Base-by-base conservation (phyloP, 2,797 vertebrate genomes). In the Manis pentadactyla region DNA sequence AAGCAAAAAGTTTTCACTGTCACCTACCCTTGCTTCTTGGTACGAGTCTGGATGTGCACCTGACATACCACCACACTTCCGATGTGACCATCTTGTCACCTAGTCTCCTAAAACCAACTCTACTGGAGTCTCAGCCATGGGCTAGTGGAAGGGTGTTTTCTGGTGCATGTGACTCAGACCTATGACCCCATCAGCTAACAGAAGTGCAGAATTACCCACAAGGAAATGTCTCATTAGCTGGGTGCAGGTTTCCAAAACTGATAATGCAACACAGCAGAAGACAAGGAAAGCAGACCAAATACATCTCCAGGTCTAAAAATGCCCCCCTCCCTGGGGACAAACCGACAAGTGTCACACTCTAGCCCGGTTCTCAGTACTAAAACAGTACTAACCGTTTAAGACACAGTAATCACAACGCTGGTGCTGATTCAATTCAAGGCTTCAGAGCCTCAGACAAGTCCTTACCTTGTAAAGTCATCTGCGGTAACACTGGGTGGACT, bases 401-500 rank as follows among this genome's bases (percentile, higher is more conserved):
- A 53, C 85, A 86, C 7, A 63, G 4, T 14, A 87, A 93, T 13
- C 37, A 34, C 13, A 68, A 78, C 63, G 63, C 51, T 68, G 14
- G 37, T 61, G 64, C 51, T 87, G 63, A 93, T 27, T 39, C 73
- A 92, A 46, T 63, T 82, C 73, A 74, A 91, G 59, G 55, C 25
- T 90, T 21, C 61, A 39, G 74, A 89, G 39, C 25, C 64, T 74
- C 61, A 78, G 25, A 27, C 18, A 78, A 77, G 81, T 37, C 13
- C 0, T 96, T 98, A 99, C 99, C 98, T 97, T 98, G 98, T 49
- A 98, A 75, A 7, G 98, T 95, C 92, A 97, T 97, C 9, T 98
- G 98, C 88, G 98, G 98, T 77, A 98, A 96, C 1, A 87, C 97
- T 0, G 96, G 93, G 4, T 97, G 98, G 51, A 96, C 94, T 84